Percentiles rank a stretch among this genome's conserved stretches.
Evolutionary conservation across 2,888 invertebrate species (phyloP).

Genomic region (Stenoptilia bipunctidactyla): DNA sequence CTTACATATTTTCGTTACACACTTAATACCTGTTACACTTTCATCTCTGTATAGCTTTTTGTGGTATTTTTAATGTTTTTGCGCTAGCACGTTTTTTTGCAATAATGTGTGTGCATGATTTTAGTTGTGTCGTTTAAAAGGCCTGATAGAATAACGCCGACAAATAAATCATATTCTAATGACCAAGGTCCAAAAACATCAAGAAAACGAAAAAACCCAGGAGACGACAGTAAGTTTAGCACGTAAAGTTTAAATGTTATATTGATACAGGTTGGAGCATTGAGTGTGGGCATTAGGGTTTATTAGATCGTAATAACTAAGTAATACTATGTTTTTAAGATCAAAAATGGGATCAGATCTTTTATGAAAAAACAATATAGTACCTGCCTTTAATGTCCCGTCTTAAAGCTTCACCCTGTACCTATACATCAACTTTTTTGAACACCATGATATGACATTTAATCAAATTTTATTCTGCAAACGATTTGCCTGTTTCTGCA

Average conservation of each 20-base stretch:
- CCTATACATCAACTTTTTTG: too few species aligned
- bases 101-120: neutral
- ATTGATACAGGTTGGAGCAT: too few species aligned
- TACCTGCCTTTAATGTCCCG: too few species aligned
- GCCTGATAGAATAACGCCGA: constrained; percentile 56
- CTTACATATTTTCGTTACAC: neutral
- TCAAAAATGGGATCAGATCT: too few species aligned
- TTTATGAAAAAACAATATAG: too few species aligned
- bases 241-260: constrained; percentile 14
- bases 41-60: constrained; percentile 17
- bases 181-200: constrained; percentile 34
- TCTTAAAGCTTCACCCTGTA: too few species aligned
- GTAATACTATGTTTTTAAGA: too few species aligned
- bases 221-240: constrained; percentile 57
- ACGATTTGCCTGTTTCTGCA: too few species aligned
- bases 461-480: too few species aligned
- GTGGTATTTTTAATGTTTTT: constrained; percentile 9
- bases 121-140: constrained; percentile 91
- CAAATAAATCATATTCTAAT: constrained; percentile 34
- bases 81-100: constrained; percentile 15
- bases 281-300: too few species aligned
- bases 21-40: constrained; percentile 10
- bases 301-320: too few species aligned
- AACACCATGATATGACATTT: too few species aligned
- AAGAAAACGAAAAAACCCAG: constrained; percentile 83